Base-by-base conservation (phyloP, 2,113 vertebrate species). In the Thamnophis sirtalis region DNA sequence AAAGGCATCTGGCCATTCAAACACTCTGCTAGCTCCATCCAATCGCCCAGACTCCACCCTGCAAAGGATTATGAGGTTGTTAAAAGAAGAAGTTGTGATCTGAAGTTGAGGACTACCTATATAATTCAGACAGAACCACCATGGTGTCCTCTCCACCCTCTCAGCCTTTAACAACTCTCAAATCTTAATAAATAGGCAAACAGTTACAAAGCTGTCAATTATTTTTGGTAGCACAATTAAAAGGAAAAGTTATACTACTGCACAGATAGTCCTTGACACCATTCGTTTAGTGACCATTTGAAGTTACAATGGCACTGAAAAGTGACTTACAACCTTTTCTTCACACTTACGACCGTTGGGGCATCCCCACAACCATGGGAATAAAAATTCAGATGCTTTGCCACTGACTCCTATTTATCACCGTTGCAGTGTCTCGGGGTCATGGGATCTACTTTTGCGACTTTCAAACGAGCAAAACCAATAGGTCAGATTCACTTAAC, bases 331-430 rank as follows among this genome's bases (percentile, higher is more conserved):
- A 11, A n/a, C 60, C 60, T n/a, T 68, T 24, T 24, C 17, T 58
- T 68, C 28, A 5, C 10, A 13, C 28, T n/a, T n/a, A n/a, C 3
- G 24, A 26, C 24, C 56, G 3, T 26, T 26, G 24, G 7, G 9
- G 56, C 24, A 0, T 68, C 28, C 10, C 10, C 9, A n/a, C 0
- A 4, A 58, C 15, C 28, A 68, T 1, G 0, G 4, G 28, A 68
- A n/a, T n/a, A 15, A 68, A 58, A n/a, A 68, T 68, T 68, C 28
- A 15, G 60, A n/a, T 13, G 28, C 28, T 68, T 68, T 0, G 11
- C 11, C n/a, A n/a, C 28, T 13, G 28, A 15, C 28, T 68, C 11
- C 0, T 15, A n/a, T n/a, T 68, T n/a, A 68, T 68, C 28, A n/a
- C 11, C 10, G 0, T n/a, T 68, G 10, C 60, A n/a, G 24, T 28